Evolutionary conservation across 2,888 invertebrate genomes (phyloP).

Genomic region (Rotaria socialis): DNA sequence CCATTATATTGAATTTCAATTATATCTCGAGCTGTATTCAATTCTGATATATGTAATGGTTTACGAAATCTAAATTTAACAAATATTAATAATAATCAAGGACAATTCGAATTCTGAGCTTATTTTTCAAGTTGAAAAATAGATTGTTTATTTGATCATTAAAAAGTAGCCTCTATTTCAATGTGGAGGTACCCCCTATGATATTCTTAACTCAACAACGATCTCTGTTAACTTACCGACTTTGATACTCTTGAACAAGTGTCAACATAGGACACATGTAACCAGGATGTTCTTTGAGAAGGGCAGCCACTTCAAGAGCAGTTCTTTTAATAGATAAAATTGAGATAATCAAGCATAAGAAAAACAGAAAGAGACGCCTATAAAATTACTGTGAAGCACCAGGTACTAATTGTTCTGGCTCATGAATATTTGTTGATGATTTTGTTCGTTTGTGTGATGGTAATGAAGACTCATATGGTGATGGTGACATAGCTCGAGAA

Average conservation of each 20-base stretch:
- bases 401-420: neutral
- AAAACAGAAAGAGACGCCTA: neutral
- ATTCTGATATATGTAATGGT: neutral
- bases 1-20: conserved; percentile 10
- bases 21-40: neutral
- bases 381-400: neutral
- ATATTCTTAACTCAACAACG: too few relatives aligned
- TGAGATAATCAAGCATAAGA: neutral
- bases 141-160: too few relatives aligned
- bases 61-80: neutral
- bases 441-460: conserved; percentile 22
- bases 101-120: too few relatives aligned
- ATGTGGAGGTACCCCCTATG: too few relatives aligned
- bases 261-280: neutral
- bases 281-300: neutral
- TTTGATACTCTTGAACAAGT: conserved; percentile 30
- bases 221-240: neutral
- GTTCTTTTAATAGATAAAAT: neutral
- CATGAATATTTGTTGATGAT: conserved; percentile 16
- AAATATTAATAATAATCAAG: too few relatives aligned
- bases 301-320: neutral
- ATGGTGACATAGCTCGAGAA: conserved; percentile 16
- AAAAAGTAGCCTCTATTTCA: too few relatives aligned
- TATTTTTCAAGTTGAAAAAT: too few relatives aligned
- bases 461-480: neutral